Evolutionary conservation across 2,113 vertebrate species (phyloP), one percentile per base, ranked within the genome.

Genomic region (Rhea americana): DNA sequence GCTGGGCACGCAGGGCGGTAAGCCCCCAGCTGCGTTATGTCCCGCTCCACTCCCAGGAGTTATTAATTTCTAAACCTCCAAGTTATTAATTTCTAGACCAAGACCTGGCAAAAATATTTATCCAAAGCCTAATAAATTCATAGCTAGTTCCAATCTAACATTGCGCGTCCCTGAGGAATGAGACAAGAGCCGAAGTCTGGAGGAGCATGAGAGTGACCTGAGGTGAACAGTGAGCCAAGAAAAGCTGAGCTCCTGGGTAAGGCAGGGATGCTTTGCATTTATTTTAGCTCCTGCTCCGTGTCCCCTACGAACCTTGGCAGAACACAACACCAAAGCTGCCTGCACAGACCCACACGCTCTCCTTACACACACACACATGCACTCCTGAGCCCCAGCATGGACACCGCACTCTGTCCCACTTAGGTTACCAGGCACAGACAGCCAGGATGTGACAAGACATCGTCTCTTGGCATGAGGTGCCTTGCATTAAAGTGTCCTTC

Each of bases 341-440:
- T 26, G 74, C 5, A 10, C 4, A 65, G 51, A 2, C 67, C 70
- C 50, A 75, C 37, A 5, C 1, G 0, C 68, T 85, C 77, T 58
- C 77, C 71, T 87, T 35, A 56, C 45, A 67, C 9, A 76, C 9
- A 76, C 47, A 58, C 22, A 50, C 58, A 51, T 10, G 32, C 43
- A 4, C 67, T 92, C 75, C 78, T 7, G 5, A 85, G 84, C 68
- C 32, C 24, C 6, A 9, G 50, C 32, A 75, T 6, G 4, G 82
- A 7, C n/a, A 21, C 35, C 11, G 66, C 8, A 6, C 58, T 71
- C 77, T 72, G 53, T 61, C 10, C 39, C 17, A 16, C 91, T 91
- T 77, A 13, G 25, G 77, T 79, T 91, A 50, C 91, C 45, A 82
- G 85, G 56, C 25, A 41, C 72, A 92, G 91, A 72, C 47, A 85